phyloP scores from a whole-genome alignment of 2,113 vertebrate species.

The Heterotilapia buettikoferi region DNA sequence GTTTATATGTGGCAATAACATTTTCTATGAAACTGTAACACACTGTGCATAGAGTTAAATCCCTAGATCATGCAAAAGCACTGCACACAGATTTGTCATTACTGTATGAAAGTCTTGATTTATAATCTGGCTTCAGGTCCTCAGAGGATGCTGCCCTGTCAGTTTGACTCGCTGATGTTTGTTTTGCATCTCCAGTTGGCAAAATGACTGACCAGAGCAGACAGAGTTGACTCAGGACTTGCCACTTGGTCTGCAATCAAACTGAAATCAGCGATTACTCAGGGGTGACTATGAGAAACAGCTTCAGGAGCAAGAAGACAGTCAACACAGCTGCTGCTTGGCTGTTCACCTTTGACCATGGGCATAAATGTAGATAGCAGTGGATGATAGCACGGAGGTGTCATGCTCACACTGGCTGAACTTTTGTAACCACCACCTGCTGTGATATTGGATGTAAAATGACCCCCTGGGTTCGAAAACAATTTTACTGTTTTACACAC shows the following conservation, averaged over 20 bases:
- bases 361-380: background rate
- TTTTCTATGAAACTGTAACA: background rate
- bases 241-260: constrained; percentile 15
- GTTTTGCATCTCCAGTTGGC: constrained; percentile 2
- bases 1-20: background rate
- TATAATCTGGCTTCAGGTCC: background rate
- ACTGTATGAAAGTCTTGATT: background rate
- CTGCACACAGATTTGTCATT: background rate
- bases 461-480: background rate
- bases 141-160: background rate
- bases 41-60: background rate
- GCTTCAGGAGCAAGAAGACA: background rate
- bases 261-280: constrained; percentile 2
- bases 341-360: constrained; percentile 29
- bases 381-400: background rate
- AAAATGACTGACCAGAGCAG: background rate
- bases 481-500: background rate
- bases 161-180: constrained; percentile 11
- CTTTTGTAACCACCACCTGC: background rate
- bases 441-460: constrained; percentile 8
- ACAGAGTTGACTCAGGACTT: constrained; percentile 5
- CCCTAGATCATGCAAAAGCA: background rate
- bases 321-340: constrained; percentile 5
- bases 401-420: constrained; percentile 4
- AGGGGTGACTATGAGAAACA: background rate